Evolutionary conservation across 2,888 invertebrate genomes (phyloP).

Genomic region (Scaptomyza polygonia): DNA sequence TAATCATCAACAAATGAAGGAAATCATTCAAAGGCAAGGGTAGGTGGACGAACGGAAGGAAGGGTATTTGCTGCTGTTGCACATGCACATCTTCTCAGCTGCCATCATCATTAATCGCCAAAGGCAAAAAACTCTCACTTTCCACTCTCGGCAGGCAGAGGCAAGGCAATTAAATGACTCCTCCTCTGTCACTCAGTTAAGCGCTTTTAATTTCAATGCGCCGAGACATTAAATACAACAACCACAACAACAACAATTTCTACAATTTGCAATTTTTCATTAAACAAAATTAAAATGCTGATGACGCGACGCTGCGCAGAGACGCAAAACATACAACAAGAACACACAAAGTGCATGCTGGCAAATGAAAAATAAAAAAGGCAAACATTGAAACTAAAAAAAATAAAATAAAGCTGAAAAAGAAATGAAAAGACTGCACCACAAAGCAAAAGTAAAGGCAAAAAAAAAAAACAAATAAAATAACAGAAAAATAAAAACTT

Average conservation of each 20-base stretch:
- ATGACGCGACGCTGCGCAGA: conserved; percentile 50
- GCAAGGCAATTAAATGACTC: conserved; percentile 49
- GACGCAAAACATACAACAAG: conserved; percentile 27
- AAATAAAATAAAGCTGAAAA: conserved; percentile 40
- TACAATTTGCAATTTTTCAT: conserved; percentile 70
- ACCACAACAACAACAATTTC: conserved; percentile 3
- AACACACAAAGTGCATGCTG: conserved; percentile 15
- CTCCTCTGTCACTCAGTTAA: conserved; percentile 30
- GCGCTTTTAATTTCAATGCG: conserved; percentile 53
- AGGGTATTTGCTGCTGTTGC: conserved; percentile 34
- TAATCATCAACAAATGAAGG: conserved; percentile 49
- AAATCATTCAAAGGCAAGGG: conserved; percentile 18
- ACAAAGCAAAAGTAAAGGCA: conserved; percentile 16
- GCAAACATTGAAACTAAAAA: conserved; percentile 57
- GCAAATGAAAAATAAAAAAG: conserved; percentile 17
- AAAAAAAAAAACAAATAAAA: conserved; percentile 14
- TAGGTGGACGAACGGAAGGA: too few species aligned
- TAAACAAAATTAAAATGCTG: conserved; percentile 77
- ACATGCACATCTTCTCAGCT: conserved; percentile 14
- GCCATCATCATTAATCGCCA: conserved; percentile 36
- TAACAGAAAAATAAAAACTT: conserved; percentile 65
- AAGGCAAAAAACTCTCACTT: conserved; percentile 52
- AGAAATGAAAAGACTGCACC: conserved; percentile 11
- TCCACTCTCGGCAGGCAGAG: conserved; percentile 19
- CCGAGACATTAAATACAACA: conserved; percentile 8